A percentile compares a stretch with the other conserved stretches of the same genome.
These are phyloP conservation scores for Pao palembangensis DNA, from an alignment of 2,113 vertebrate genomes.

Conservation along the genomic window DNA sequence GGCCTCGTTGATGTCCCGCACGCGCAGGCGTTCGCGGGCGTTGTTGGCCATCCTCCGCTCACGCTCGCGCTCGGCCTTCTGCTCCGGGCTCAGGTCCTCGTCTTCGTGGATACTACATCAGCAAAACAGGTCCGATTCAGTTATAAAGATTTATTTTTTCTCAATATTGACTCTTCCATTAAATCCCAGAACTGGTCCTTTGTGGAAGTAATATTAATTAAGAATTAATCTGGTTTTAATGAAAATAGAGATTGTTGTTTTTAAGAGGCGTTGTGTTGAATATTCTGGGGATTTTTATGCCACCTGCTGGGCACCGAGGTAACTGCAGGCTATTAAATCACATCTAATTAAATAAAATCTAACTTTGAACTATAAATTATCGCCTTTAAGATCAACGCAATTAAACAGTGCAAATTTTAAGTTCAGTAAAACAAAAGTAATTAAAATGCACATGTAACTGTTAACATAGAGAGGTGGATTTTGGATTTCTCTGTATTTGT, in stretches of 20 bases:
- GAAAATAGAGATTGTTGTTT: not conserved
- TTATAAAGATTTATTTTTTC: not conserved
- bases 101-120: constrained; percentile 87
- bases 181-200: too few relatives aligned
- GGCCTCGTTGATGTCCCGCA: constrained; percentile 95
- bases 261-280: not conserved
- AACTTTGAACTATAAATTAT: not conserved
- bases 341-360: not conserved
- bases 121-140: not conserved
- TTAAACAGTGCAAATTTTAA: too few relatives aligned
- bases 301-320: constrained; percentile 50
- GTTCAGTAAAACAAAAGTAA: too few relatives aligned
- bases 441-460: too few relatives aligned
- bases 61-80: constrained; percentile 91
- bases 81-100: constrained; percentile 93
- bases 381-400: too few relatives aligned
- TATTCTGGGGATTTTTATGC: constrained; percentile 31
- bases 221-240: not conserved
- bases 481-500: not conserved
- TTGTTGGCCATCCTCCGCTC: constrained; percentile 96
- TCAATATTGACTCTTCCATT: too few relatives aligned
- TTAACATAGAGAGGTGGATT: not conserved
- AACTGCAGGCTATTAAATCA: not conserved
- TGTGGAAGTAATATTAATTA: too few relatives aligned
- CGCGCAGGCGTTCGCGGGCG: constrained; percentile 89